Base-by-base conservation (phyloP, 2,797 vertebrate species). In the Babyrousa celebensis region DNA sequence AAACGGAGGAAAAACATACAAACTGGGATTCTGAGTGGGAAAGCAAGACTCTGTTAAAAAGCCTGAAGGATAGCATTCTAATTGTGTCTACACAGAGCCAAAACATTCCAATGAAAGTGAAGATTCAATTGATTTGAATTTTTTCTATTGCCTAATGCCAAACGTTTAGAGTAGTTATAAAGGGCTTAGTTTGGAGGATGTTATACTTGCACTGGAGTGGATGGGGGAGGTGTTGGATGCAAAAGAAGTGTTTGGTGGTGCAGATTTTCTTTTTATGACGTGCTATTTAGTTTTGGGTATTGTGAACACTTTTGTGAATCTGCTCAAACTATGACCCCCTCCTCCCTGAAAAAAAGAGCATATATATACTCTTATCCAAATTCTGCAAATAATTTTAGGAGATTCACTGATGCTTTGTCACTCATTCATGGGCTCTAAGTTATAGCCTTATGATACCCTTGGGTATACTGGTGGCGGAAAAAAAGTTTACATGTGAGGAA, bases 401-500 rank as follows among this genome's bases (percentile, higher is more conserved):
- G 54, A 36, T 48, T 62, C 40, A 16, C n/a, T 36, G 63, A 32
- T 78, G 17, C 3, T 1, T 6, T 68, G 27, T 58, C 27, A 15
- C 6, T n/a, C 17, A 21, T 23, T 58, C 17, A 21, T n/a, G 65
- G 14, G 10, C 68, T 78, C 12, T 12, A 40, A 23, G 58, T 29
- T 29, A 40, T 0, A 75, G 48, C 15, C 21, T 65, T 63, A 48
- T 43, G 23, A 65, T 62, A 36, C 15, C 18, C 12, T 56, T 84
- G 71, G 21, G 3, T 29, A 12, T 40, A 25, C 14, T 5, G n/a
- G 3, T 2, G 0, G 9, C 6, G 1, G 0, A 6, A 21, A 48
- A 17, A 56, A 36, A 16, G 20, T 79, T 17, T 85, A 40, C 56
- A 21, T 25, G 15, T 75, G 70, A 80, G 20, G 32, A 79, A 83